Base-by-base conservation (phyloP, 2,797 vertebrate species). In the Neosilurus mollespiculum region DNA sequence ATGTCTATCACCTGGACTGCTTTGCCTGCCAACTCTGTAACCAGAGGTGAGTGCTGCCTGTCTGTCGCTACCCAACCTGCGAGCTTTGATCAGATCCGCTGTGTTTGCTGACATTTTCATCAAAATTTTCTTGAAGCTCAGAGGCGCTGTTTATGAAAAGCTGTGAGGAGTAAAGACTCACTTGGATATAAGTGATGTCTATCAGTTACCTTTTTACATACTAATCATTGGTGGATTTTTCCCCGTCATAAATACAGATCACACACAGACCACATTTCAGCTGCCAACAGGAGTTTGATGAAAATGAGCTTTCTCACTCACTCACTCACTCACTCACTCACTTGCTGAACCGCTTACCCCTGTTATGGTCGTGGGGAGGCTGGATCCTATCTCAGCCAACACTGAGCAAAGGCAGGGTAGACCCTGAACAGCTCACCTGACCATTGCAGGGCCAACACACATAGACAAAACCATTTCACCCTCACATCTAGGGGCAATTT, bases 11-110 rank as follows among this genome's bases (percentile, higher is more conserved):
- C 92, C 95, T 99, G 93, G 98, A 99, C 94, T 99, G 98, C 92
- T 99, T 99, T 67, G 98, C 98, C 3, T 99, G 98, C 91, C 98
- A 99, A 90, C 97, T 99, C 91, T 99, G 98, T 91, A 99, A 99
- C 93, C 98, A 99, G 91, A 98, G 98, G 98, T 99, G 92, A 95
- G 95, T 91, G 58, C 89, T 81, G 70, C 30, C 30, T 24, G n/a
- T 30, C 67, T 71, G 66, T 34, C 69, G 59, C 58, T 71, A 24
- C 51, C 61, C 76, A 58, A 66, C 69, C 15, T 54, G 54, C 2
- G 43, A 70, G 79, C 56, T 81, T 26, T 73, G 77, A 84, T 80
- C 83, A 73, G 78, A 80, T 54, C 71, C 78, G 64, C 43, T 61
- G 58, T 79, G 76, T 79, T 72, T 59, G 83, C 78, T 67, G 66